These are phyloP conservation scores for Cephalopterus ornatus DNA, from an alignment of 2,113 vertebrate genomes.

Conservation along the genomic window DNA sequence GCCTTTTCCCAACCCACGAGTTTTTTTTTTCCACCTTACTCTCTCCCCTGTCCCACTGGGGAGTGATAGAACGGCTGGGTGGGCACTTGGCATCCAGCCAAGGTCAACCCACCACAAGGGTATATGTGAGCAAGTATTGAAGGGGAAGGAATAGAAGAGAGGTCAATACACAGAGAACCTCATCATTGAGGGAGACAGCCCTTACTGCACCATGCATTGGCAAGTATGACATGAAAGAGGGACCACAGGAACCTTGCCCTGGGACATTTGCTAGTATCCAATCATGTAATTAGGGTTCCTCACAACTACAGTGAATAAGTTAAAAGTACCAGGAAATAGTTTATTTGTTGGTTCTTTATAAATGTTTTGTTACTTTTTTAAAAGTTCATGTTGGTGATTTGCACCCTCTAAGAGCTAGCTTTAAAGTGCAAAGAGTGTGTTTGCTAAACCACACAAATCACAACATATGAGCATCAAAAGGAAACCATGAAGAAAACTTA, in stretches of 20 bases:
- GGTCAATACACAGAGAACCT: neutral
- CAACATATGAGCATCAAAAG: neutral
- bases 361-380: neutral
- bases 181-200: neutral
- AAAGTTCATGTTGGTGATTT: neutral
- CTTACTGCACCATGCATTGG: neutral
- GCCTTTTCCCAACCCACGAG: too few relatives aligned
- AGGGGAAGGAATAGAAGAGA: neutral
- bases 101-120: too few relatives aligned
- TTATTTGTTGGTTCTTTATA: neutral
- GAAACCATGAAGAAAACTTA: neutral
- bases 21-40: too few relatives aligned
- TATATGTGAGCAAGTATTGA: neutral
- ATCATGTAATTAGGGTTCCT: too few relatives aligned
- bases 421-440: neutral
- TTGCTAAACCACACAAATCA: neutral
- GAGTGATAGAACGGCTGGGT: too few relatives aligned
- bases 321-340: neutral
- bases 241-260: neutral
- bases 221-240: neutral
- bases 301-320: neutral
- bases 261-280: neutral
- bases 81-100: too few relatives aligned
- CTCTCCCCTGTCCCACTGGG: too few relatives aligned
- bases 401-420: neutral